Base-by-base conservation (phyloP, 2,797 vertebrate genomes). In the Avahi laniger region DNA sequence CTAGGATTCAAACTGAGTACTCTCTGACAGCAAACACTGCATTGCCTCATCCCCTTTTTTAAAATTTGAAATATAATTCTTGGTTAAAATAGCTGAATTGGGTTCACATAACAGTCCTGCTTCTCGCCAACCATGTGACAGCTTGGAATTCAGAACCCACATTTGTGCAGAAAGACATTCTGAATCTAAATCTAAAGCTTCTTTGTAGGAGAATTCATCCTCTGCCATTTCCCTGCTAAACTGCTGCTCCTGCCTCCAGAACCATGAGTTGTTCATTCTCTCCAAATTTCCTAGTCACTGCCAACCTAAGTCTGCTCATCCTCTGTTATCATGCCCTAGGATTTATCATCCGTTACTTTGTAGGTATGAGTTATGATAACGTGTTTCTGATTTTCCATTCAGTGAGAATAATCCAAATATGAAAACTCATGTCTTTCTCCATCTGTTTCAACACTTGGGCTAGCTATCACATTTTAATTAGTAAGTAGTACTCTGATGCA, bases 381-480 rank as follows among this genome's bases (percentile, higher is more conserved):
- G 33, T 4, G 48, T 72, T 95, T 96, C 76, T 90, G 70, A 91
- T 87, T 93, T 91, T 90, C 33, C 17, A 89, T 96, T 94, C 75
- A 91, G 35, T 88, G 57, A 81, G 63, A 89, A 82, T 89, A 93
- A 91, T 93, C 41, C 30, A 90, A 80, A 87, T 95, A 83, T 65
- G 59, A 90, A 96, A 95, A 91, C 59, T 73, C 46, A 43, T 89
- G 28, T 95, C 70, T 97, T 81, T 94, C 20, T 93, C 82, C 91
- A 94, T 96, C 86, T 95, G 82, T 90, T 96, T 83, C 30, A 93
- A 87, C 30, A 94, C 52, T 96, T 78, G 30, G 59, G 63, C 73
- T 87, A 76, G 75, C 85, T 76, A 63, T 94, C 85, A 86, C 78
- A 83, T 92, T 96, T 97, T 97, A 93, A 94, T 96, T 97, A 96